These are phyloP conservation scores for Mastigias papua DNA, from an alignment of 30 jellyfish, hydroid and myxozoan species.

Conservation along the genomic window DNA sequence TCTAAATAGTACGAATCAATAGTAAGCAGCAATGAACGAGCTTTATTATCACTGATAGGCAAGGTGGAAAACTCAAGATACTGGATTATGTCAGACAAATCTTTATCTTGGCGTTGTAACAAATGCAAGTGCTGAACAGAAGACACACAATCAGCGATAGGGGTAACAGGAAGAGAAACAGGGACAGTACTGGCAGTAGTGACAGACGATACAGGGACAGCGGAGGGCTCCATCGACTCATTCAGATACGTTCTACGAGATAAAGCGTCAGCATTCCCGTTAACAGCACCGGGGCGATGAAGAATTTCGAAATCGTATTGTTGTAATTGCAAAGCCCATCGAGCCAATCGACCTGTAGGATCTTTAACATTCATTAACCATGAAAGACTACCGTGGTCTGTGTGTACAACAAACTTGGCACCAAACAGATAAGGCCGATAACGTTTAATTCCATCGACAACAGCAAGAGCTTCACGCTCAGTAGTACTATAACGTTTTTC, in stretches of 20 bases:
- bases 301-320: constrained; percentile 52
- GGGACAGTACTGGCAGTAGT: not conserved
- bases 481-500: constrained; percentile 59
- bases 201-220: not conserved
- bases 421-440: constrained; percentile 55
- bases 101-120: constrained; percentile 31
- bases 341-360: constrained; percentile 18
- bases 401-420: constrained; percentile 7
- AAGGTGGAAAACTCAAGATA: constrained; percentile 12
- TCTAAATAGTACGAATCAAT: constrained; percentile 35
- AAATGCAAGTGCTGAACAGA: not conserved
- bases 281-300: constrained; percentile 39
- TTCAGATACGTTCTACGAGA: constrained; percentile 8
- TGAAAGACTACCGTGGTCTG: constrained; percentile 39
- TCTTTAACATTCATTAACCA: constrained; percentile 59
- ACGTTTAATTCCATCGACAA: constrained; percentile 49
- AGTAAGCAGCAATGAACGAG: constrained; percentile 19
- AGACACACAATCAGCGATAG: not conserved
- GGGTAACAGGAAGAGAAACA: not conserved
- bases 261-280: constrained; percentile 34
- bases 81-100: constrained; percentile 2
- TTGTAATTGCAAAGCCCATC: constrained; percentile 22
- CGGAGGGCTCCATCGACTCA: not conserved
- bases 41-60: constrained; percentile 11
- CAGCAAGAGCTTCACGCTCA: constrained; percentile 69